Evolutionary conservation across 2,113 vertebrate species (phyloP).

Genomic region (Saimiri boliviensis): DNA sequence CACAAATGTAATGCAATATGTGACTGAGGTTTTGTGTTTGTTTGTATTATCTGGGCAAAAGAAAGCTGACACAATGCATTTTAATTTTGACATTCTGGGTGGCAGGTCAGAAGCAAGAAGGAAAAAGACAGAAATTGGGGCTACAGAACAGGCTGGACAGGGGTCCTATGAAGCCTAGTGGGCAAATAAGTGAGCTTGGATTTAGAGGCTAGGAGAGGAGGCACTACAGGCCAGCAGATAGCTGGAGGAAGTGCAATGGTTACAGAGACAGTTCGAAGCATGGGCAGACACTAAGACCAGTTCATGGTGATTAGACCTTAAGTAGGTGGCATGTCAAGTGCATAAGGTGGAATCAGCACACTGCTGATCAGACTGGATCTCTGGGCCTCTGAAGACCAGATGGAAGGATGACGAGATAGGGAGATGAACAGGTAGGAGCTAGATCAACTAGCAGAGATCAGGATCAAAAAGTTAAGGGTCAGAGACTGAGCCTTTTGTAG

Average conservation of each 20-base stretch:
- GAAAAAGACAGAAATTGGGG: neutral
- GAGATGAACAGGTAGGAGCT: neutral
- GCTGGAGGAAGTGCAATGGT: neutral
- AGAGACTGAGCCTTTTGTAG: neutral
- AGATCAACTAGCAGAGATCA: neutral
- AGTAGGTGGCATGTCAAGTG: neutral
- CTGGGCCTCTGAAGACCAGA: neutral
- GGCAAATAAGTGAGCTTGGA: neutral
- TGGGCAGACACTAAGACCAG: neutral
- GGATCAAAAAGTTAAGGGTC: neutral
- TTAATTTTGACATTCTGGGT: neutral
- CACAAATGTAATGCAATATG: neutral
- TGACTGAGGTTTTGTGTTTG: neutral
- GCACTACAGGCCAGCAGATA: neutral
- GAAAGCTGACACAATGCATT: neutral
- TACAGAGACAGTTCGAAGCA: neutral
- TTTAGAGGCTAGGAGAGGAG: neutral
- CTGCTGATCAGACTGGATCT: neutral
- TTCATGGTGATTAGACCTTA: neutral
- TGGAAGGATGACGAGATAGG: neutral
- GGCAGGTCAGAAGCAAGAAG: neutral
- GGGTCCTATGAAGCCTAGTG: neutral
- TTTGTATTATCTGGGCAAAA: neutral
- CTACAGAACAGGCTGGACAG: neutral
- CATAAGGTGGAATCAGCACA: neutral